Base-by-base conservation (phyloP, 2,888 invertebrate species). In the Netelia melanura region DNA sequence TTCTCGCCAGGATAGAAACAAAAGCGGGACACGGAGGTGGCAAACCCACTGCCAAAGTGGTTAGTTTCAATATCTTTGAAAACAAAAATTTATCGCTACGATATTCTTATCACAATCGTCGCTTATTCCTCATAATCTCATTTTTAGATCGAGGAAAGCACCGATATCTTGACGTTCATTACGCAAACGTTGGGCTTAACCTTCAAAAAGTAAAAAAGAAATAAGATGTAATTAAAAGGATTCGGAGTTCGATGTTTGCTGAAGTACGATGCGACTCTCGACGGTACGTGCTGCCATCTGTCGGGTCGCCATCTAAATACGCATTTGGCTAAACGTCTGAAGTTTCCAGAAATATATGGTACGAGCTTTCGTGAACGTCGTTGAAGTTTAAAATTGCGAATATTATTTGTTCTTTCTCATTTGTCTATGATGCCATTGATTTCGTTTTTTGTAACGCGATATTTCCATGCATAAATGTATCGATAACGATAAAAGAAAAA, bases 11-110 rank as follows among this genome's bases (percentile, higher is more conserved):
- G 80, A 96, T 99, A 87, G 99, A 99, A 93, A 98, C 98, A 81
- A 98, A 98, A 94, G 98, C 99, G 21, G 99, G 99, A 0, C 99
- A 99, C 95, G 99, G 99, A 64, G 96, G 97, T 85, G 99, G 99
- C 48, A 99, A 99, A 94, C 99, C 99, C 75, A 99, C 98, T 62
- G 95, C 97, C 2, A 99, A 99, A 95, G 95, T 97, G 90, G 98
- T 98, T 93, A 95, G 95, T 68, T 52, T 48, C 11, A 21, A 25
- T 6, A n/a, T 43, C 10, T 65, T 21, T n/a, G 23, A 30, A 71
- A 61, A 71, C 54, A 21, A 25, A 30, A 25, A 44, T 11, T 9
- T 38, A 17, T 25, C 23, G 2, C 6, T 21, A 52, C 43, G 21
- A 58, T 2, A 30, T 81, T 21, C 5, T 56, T 62, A 68, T 72